Evolutionary conservation across 2,113 vertebrate genomes (phyloP), one percentile per base, ranked within the genome.

Genomic region (Erinaceus europaeus): DNA sequence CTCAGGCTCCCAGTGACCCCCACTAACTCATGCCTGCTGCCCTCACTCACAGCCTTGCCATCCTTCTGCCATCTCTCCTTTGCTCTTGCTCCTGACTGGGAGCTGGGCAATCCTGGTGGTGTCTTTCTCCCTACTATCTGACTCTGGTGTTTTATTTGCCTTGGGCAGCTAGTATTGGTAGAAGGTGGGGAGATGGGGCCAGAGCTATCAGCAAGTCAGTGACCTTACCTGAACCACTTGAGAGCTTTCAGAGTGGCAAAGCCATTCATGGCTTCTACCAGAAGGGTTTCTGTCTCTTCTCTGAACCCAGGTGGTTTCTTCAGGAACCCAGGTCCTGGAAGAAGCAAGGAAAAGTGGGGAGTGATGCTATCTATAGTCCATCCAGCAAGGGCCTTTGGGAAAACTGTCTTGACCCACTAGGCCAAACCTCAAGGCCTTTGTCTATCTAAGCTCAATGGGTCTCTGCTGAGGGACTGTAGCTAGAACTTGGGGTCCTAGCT

Each of bases 1-100:
- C 91, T 77, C 0, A 3, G 81, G 69, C 84, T 77, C 69, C 46
- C 20, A 0, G 11, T 13, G 38, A 81, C 48, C 48, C 79, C 78
- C 36, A 80, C 93, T 94, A 93, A 93, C 78, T 65, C 0, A 0
- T 3, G 25, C 77, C 77, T 78, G 11, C 40, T 48, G 73, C 73
- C 61, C 50, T 77, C 73, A 62, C 77, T 36, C 78, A 69, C 65
- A 62, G 59, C 57, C 52, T 83, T 20, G 8, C 68, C n/a, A 18
- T 38, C 7, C 4, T 42, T 82, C 20, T 32, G 34, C 8, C 62
- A n/a, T n/a, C 59, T 48, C 10, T 81, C 65, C 52, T 59, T 44
- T 20, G 7, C 36, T 42, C 27, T 40, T 29, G 34, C 36, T 46
- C 55, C 65, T 65, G 53, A 2, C 40, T 23, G 25, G 75, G 44